These are phyloP conservation scores for Amphilophus citrinellus DNA, from an alignment of 2,113 vertebrate species.

Conservation along the genomic window DNA sequence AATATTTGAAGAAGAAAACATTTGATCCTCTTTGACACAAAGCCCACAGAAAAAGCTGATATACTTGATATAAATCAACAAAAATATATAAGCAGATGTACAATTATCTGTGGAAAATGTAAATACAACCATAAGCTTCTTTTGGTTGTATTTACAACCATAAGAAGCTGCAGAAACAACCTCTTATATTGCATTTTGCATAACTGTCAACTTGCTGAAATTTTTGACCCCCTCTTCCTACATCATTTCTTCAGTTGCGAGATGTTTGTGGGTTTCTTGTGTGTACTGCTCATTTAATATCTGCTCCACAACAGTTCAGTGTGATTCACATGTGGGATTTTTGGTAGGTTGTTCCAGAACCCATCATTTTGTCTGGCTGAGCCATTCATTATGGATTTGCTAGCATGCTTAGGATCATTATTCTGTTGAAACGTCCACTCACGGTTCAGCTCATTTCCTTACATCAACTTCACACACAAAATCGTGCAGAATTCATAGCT, in stretches of 20 bases:
- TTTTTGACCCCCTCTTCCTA: not conserved
- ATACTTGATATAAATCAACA: not conserved
- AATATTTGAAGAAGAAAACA: not conserved
- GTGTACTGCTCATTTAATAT: too few relatives aligned
- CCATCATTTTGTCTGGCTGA: slow-evolving; percentile 1
- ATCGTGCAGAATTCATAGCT: not conserved
- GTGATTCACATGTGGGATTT: not conserved
- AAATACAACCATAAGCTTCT: not conserved
- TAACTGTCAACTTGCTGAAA: not conserved
- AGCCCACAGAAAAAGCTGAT: too few relatives aligned
- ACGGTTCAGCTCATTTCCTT: not conserved
- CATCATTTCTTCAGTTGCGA: not conserved
- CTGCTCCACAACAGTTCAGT: not conserved
- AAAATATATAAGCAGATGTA: not conserved
- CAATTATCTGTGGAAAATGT: not conserved
- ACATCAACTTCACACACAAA: not conserved
- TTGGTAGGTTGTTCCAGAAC: not conserved
- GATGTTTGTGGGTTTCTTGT: not conserved
- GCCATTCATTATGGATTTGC: not conserved
- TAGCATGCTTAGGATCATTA: not conserved
- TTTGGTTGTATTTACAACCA: too few relatives aligned
- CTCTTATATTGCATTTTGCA: not conserved
- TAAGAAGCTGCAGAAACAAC: not conserved
- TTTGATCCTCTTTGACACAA: too few relatives aligned
- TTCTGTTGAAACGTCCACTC: not conserved